phyloP scores from a whole-genome alignment of 2,797 vertebrate species.

The Pristis pectinata region DNA sequence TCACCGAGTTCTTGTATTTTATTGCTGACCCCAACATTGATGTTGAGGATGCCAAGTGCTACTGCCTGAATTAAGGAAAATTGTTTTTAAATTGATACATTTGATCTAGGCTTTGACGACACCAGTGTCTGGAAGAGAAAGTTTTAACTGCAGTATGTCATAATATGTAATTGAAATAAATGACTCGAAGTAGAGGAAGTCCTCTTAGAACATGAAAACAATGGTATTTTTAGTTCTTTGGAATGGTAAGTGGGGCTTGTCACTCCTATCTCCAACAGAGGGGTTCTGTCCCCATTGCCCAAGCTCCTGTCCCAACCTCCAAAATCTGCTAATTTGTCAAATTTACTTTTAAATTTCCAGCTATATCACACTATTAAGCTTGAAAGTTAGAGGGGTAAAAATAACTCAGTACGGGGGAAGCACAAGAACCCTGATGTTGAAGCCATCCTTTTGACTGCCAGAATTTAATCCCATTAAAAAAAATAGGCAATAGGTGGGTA shows the following conservation, averaged over 20 bases:
- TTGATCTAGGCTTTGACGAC: neutral
- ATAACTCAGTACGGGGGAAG: neutral
- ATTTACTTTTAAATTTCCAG: neutral
- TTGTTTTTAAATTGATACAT: neutral
- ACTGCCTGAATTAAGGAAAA: neutral
- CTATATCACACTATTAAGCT: neutral
- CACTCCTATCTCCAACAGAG: neutral
- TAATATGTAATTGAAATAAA: neutral
- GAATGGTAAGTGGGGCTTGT: neutral
- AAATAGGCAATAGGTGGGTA: neutral
- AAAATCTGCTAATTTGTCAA: neutral
- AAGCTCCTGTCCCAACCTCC: neutral
- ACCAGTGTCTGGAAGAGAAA: neutral
- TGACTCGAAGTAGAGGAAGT: neutral
- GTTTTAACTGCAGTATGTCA: neutral
- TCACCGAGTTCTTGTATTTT: neutral
- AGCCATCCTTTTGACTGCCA: conserved; percentile 33
- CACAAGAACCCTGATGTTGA: conserved; percentile 27
- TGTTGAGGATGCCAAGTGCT: neutral
- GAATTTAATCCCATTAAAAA: neutral
- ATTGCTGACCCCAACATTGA: neutral
- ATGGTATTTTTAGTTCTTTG: neutral
- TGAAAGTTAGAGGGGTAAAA: neutral
- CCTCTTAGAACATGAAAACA: neutral
- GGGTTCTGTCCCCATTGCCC: neutral